Percentiles rank a stretch among this genome's conserved stretches.
Evolutionary conservation across 2,888 invertebrate genomes (phyloP).

Genomic region (Rosalia funebris): DNA sequence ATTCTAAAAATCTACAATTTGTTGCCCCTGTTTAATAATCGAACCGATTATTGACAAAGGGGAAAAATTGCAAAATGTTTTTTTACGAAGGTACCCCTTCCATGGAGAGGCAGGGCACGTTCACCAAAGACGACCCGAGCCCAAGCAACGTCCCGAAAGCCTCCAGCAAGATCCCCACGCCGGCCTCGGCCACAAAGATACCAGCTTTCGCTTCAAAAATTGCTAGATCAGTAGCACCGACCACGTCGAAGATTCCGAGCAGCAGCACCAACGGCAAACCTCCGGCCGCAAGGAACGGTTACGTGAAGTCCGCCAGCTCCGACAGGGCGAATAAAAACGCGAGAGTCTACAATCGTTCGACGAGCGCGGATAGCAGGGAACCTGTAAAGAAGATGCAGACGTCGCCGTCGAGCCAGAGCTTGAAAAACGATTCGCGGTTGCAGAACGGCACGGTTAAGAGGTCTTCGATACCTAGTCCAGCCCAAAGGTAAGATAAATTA

Average conservation of each 20-base stretch:
- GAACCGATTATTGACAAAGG: no score
- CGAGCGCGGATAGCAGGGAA: slow-evolving; percentile 61
- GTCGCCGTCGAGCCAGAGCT: slow-evolving; percentile 69
- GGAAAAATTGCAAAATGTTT: no score
- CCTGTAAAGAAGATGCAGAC: slow-evolving; percentile 61
- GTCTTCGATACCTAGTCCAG: slow-evolving; percentile 50
- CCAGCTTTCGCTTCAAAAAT: slow-evolving; percentile 53
- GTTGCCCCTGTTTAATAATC: no score
- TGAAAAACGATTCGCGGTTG: slow-evolving; percentile 63
- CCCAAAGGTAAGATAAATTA: slow-evolving; percentile 52
- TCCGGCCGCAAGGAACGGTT: slow-evolving; percentile 54
- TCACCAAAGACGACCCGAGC: slow-evolving; percentile 81
- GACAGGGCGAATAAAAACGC: slow-evolving; percentile 50
- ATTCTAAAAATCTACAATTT: no score
- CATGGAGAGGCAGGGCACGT: slow-evolving; percentile 88
- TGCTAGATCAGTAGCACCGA: slow-evolving; percentile 35
- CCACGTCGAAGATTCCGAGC: slow-evolving; percentile 63
- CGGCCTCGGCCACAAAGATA: slow-evolving; percentile 41
- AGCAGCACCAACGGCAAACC: slow-evolving; percentile 40
- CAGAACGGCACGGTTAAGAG: slow-evolving; percentile 54
- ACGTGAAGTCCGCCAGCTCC: slow-evolving; percentile 55
- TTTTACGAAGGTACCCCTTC: slow-evolving; percentile 64
- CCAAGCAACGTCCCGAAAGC: slow-evolving; percentile 54
- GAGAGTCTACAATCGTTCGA: slow-evolving; percentile 57
- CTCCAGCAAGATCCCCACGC: slow-evolving; percentile 42